These are phyloP conservation scores for Amphipoea oculea DNA, from an alignment of 2,888 invertebrate species.

Conservation along the genomic window DNA sequence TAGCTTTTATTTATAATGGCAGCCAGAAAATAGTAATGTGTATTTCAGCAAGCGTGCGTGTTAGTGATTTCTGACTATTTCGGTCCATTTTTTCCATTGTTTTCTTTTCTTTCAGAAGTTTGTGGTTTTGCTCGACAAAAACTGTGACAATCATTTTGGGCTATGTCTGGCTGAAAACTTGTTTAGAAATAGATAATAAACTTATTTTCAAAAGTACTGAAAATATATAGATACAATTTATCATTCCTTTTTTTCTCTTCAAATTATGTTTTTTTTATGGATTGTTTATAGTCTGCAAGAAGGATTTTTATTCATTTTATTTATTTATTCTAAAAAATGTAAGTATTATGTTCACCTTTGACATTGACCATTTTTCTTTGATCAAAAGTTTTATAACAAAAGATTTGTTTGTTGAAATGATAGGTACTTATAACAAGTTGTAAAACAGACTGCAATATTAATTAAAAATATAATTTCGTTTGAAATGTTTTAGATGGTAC, in stretches of 20 bases:
- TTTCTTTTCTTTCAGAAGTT: slow-evolving; percentile 6
- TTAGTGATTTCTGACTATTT: slow-evolving; percentile 5
- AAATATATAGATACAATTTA: neutral
- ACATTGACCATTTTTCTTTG: neutral
- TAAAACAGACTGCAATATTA: neutral
- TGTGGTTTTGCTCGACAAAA: neutral
- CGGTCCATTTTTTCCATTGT: no score
- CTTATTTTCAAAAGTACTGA: neutral
- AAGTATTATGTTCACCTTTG: neutral
- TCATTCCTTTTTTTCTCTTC: neutral
- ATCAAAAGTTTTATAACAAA: neutral
- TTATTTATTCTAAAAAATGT: neutral
- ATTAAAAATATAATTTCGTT: neutral
- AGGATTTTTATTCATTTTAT: neutral
- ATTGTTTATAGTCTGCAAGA: neutral
- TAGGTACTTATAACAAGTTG: neutral
- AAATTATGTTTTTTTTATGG: neutral
- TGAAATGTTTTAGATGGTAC: neutral
- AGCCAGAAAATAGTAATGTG: slow-evolving; percentile 4
- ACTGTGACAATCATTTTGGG: neutral
- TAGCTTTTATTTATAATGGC: slow-evolving; percentile 43
- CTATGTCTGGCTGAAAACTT: neutral
- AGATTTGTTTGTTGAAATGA: neutral
- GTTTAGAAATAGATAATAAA: neutral
- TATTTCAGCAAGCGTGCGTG: slow-evolving; percentile 19